These are phyloP conservation scores for Parasteatoda lunata DNA, from an alignment of 2,888 invertebrate species.

Conservation along the genomic window DNA sequence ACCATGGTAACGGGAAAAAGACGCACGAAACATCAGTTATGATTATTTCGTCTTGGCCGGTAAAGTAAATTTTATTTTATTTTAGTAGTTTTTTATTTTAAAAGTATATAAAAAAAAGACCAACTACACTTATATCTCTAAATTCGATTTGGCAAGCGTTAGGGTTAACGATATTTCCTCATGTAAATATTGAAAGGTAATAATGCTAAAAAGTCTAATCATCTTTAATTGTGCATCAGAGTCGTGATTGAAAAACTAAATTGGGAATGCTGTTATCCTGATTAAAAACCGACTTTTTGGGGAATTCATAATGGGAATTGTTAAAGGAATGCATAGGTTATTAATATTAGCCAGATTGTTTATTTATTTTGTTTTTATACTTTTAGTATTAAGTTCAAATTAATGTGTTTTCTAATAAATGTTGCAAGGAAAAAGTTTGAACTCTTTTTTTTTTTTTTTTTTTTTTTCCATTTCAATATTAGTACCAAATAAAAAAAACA, in stretches of 20 bases:
- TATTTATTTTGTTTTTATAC: not conserved
- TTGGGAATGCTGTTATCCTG: slow-evolving; percentile 28
- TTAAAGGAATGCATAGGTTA: too few relatives aligned
- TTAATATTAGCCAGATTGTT: too few relatives aligned
- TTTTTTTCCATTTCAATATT: not conserved
- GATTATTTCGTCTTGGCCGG: slow-evolving; percentile 59
- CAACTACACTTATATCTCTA: slow-evolving; percentile 43
- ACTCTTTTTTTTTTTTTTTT: not conserved
- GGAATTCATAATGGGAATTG: slow-evolving; percentile 15
- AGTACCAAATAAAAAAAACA: not conserved
- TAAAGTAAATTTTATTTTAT: slow-evolving; percentile 48
- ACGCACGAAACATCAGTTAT: slow-evolving; percentile 63
- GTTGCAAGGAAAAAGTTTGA: not conserved
- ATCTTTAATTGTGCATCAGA: slow-evolving; percentile 56
- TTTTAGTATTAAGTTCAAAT: not conserved
- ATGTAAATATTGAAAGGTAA: slow-evolving; percentile 67
- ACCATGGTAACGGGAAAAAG: slow-evolving; percentile 42
- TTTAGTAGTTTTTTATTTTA: not conserved
- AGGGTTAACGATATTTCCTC: slow-evolving; percentile 43
- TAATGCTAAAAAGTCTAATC: slow-evolving; percentile 58
- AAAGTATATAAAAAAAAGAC: not conserved
- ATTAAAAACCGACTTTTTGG: slow-evolving; percentile 10
- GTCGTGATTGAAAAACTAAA: slow-evolving; percentile 30
- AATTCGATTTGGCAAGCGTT: slow-evolving; percentile 35
- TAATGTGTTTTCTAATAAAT: too few relatives aligned